Evolutionary conservation across 2,797 vertebrate species (phyloP).

Genomic region (Rhabdomys pumilio): DNA sequence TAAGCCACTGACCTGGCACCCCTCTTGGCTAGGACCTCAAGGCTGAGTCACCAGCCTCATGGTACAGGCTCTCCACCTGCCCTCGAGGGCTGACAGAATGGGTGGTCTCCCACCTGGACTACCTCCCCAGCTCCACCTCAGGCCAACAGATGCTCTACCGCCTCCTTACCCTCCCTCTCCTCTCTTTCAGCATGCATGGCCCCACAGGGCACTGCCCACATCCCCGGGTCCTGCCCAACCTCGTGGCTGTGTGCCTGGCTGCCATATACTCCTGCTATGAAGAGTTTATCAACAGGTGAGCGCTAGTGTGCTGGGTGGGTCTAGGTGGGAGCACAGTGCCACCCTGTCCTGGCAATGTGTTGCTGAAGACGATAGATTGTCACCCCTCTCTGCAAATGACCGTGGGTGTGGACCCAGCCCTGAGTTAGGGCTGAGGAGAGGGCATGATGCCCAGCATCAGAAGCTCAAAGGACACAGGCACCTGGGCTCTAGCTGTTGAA

Average conservation of each 20-base stretch:
- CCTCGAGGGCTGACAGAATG: neutral
- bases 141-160: rapidly evolving
- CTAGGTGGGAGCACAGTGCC: rapidly evolving
- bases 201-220: slow-evolving; percentile 99
- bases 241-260: slow-evolving; percentile 98
- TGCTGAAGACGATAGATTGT: rapidly evolving
- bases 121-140: neutral
- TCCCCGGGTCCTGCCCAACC: slow-evolving; percentile 98
- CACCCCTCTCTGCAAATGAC: neutral
- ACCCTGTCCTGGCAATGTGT: neutral
- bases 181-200: slow-evolving; percentile 97
- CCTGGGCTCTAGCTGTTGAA: neutral
- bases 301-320: neutral
- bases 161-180: neutral
- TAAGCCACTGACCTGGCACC: neutral
- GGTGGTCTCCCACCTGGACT: too few relatives aligned
- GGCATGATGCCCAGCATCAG: rapidly evolving
- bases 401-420: neutral
- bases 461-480: rapidly evolving
- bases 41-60: rapidly evolving
- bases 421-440: neutral
- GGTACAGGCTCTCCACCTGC: neutral
- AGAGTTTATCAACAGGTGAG: slow-evolving; percentile 99
- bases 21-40: neutral
- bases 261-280: slow-evolving; percentile 99